These are phyloP conservation scores for Pachycephus smyrnensis DNA, from an alignment of 2,888 invertebrate species.

Conservation along the genomic window DNA sequence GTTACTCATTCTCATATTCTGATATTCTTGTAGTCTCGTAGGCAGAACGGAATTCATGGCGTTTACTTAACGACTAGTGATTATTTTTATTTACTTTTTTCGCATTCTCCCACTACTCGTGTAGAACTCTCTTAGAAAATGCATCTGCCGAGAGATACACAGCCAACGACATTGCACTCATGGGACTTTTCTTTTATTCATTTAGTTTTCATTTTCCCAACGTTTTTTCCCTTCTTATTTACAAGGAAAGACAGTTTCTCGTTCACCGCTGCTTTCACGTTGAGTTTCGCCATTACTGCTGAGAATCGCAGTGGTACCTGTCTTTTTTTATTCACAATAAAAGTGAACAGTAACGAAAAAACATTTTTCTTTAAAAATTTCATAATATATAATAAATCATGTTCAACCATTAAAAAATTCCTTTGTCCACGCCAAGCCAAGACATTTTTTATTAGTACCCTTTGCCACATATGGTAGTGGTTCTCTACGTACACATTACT, in stretches of 20 bases:
- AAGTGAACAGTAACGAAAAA: background rate
- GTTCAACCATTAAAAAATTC: no score
- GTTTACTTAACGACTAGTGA: background rate
- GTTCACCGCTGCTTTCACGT: conserved; percentile 60
- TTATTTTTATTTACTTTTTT: background rate
- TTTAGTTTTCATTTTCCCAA: background rate
- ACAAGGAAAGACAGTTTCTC: conserved; percentile 13
- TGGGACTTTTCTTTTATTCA: background rate
- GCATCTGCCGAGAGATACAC: background rate
- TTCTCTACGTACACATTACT: background rate
- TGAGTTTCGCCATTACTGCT: conserved; percentile 50
- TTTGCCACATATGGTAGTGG: background rate
- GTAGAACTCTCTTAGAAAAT: background rate
- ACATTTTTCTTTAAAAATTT: background rate
- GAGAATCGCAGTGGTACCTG: background rate
- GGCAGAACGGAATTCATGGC: background rate
- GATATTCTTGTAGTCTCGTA: background rate
- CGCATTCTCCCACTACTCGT: background rate
- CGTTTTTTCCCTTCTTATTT: background rate
- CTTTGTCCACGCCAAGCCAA: background rate
- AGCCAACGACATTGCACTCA: background rate
- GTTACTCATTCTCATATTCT: background rate
- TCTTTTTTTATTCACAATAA: background rate
- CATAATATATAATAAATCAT: background rate
- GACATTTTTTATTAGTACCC: background rate